Conservation (phyloP, 2,797 vertebrate genomes). For the Philypnodon macrostomus region DNA sequence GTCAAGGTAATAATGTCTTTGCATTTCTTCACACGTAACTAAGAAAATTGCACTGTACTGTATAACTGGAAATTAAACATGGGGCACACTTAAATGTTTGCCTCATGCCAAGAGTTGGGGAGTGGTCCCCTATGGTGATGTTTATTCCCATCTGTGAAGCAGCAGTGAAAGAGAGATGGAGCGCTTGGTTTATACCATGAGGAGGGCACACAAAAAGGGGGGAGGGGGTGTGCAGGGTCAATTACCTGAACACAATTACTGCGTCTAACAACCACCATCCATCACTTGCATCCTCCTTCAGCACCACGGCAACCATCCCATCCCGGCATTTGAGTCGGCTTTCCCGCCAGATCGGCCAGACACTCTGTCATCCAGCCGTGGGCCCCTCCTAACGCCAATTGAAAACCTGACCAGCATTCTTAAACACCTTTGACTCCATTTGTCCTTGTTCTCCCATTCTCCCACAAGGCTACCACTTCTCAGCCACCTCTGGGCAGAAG, state of each 20-base stretch:
- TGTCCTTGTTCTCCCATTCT: constrained; percentile 33
- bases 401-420: constrained; percentile 77
- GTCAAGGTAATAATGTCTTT: no score
- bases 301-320: constrained; percentile 56
- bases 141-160: constrained; percentile 53
- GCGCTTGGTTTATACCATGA: constrained; percentile 47
- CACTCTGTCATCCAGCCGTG: constrained; percentile 71
- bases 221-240: constrained; percentile 56
- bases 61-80: constrained; percentile 16
- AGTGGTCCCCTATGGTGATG: constrained; percentile 33
- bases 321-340: constrained; percentile 64
- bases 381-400: constrained; percentile 56
- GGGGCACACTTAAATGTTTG: constrained; percentile 29
- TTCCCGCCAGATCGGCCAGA: constrained; percentile 70
- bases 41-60: no score
- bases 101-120: constrained; percentile 35
- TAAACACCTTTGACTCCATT: constrained; percentile 51
- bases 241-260: constrained; percentile 83
- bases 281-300: constrained; percentile 70
- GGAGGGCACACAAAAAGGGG: constrained; percentile 37
- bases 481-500: constrained; percentile 36
- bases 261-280: constrained; percentile 78
- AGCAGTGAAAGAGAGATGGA: constrained; percentile 58
- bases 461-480: constrained; percentile 30
- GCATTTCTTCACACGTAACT: no score